Evolutionary conservation across 1,140 invertebrate species (phyloP).

Genomic region (Asobara japonica): DNA sequence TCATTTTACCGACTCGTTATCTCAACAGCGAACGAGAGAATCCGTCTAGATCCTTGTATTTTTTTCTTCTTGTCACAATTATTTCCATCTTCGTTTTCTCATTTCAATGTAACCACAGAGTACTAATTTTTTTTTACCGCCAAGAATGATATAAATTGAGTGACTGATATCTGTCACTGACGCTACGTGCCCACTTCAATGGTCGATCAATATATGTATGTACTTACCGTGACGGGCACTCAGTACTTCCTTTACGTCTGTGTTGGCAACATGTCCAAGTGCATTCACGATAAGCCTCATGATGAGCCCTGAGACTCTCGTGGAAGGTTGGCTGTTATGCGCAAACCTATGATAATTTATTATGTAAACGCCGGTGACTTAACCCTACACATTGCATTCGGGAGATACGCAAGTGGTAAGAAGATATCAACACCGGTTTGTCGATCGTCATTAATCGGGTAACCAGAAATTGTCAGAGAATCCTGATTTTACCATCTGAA

Average conservation of each 20-base stretch:
- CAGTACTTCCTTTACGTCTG: background rate
- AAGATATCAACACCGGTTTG: background rate
- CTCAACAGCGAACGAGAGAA: constrained; percentile 14
- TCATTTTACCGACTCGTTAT: constrained; percentile 29
- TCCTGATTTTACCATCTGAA: constrained; percentile 21
- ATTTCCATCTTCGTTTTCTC: constrained; percentile 25
- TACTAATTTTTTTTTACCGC: background rate
- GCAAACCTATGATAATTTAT: constrained; percentile 37
- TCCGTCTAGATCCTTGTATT: background rate
- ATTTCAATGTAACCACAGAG: background rate
- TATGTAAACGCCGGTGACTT: constrained; percentile 29
- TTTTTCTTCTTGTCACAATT: background rate
- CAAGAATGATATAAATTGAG: background rate
- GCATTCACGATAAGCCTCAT: constrained; percentile 20
- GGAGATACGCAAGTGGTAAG: constrained; percentile 30
- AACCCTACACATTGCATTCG: background rate
- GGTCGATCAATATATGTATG: constrained; percentile 19
- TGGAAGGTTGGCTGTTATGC: background rate
- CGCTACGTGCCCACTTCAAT: background rate
- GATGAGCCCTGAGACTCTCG: background rate
- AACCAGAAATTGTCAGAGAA: constrained; percentile 2
- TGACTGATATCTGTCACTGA: background rate
- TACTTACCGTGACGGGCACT: background rate
- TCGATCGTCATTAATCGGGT: constrained; percentile 30
- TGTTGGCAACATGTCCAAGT: background rate